Base-by-base conservation (phyloP, 2,113 vertebrate genomes). In the Gymnorhina tibicen region DNA sequence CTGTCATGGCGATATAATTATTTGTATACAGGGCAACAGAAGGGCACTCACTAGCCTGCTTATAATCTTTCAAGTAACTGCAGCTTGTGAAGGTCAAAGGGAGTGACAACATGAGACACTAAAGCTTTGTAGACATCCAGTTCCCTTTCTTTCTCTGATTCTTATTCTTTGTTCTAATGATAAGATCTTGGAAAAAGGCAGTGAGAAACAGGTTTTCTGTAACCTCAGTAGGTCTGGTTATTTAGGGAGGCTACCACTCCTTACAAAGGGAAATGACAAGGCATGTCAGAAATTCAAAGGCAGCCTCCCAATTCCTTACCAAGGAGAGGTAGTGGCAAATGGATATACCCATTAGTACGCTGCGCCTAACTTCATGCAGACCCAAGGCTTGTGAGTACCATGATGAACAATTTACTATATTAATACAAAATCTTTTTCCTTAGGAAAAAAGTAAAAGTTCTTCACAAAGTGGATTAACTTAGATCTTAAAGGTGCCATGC, bases 41-140 rank as follows among this genome's bases (percentile, higher is more conserved):
- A 94, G 56, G 79, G 66, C 58, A 89, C 53, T 85, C 70, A 37
- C 56, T 49, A 55, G 64, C 21, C 35, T 79, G 30, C 41, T 91
- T 96, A 81, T 85, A 90, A 96, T 88, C 58, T 78, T 93, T 87
- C 63, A 89, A 79, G 69, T 72, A 89, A 91, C 88, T 93, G 33
- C 62, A 74, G 24, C 44, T 78, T 85, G 66, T 64, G 58, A 76
- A 95, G 46, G 53, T 93, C 95, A 95, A 93, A 97, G 53, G 44
- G 50, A 82, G 69, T 64, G 28, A 4, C 73, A 89, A 63, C 22
- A 28, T 23, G 56, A 89, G 39, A 87, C 50, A 26, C 21, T 46
- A 59, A 69, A 89, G 22, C 32, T 73, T 73, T 91, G 60, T 32
- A 66, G 74, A 58, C 11, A 76, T 72, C 20, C 32, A 13, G 7